Evolutionary conservation across 2,888 invertebrate genomes (phyloP).

Genomic region (Melanophora roralis): DNA sequence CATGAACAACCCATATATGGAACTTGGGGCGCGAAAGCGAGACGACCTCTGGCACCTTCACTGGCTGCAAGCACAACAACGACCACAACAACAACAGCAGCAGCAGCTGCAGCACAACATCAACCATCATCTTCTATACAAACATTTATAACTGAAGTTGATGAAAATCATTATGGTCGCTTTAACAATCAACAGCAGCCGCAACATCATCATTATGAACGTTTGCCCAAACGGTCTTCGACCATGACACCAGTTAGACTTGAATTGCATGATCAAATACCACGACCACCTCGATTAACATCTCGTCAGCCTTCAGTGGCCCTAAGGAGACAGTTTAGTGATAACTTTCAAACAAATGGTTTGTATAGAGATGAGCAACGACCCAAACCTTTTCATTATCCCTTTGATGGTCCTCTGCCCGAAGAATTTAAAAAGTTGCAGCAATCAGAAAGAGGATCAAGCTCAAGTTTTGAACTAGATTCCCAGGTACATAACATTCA

Average conservation of each 20-base stretch:
- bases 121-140: conserved; percentile 46
- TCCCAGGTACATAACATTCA: conserved; percentile 73
- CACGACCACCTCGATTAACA: conserved; percentile 70
- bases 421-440: conserved; percentile 72
- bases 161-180: conserved; percentile 44
- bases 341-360: conserved; percentile 61
- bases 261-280: conserved; percentile 70
- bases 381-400: conserved; percentile 76
- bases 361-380: conserved; percentile 66
- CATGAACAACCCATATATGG: conserved; percentile 72
- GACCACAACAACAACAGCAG: conserved; percentile 27
- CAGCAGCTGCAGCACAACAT: conserved; percentile 21
- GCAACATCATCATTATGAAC: conserved; percentile 70
- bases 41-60: conserved; percentile 69
- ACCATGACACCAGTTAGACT: conserved; percentile 72
- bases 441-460: conserved; percentile 50
- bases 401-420: conserved; percentile 73
- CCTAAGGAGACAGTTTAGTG: conserved; percentile 68
- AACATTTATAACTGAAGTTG: conserved; percentile 43
- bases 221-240: conserved; percentile 70
- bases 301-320: conserved; percentile 68
- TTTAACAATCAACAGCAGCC: conserved; percentile 25
- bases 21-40: conserved; percentile 76
- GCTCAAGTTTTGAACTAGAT: neutral
- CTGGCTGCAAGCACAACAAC: conserved; percentile 39